A percentile compares a stretch with the other conserved stretches of the same genome.
Evolutionary conservation across 2,797 vertebrate genomes (phyloP).

Genomic region (Rhinichthys osculus): DNA sequence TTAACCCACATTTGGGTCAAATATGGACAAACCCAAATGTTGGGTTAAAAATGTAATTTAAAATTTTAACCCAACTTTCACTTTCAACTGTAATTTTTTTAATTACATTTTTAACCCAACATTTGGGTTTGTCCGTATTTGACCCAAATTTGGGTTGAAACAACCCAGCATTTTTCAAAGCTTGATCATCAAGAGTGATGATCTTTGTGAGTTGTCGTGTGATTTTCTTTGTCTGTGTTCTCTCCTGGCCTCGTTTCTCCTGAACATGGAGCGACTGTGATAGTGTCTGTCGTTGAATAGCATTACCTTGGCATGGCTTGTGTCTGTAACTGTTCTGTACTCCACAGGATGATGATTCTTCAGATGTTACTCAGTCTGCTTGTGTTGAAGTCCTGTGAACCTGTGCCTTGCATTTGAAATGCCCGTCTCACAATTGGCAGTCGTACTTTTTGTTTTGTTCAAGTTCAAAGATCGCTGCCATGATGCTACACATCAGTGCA

Average conservation of each 20-base stretch:
- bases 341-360: not conserved
- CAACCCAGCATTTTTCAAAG: not conserved
- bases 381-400: not conserved
- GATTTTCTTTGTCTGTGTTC: constrained; percentile 14
- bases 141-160: too few species aligned
- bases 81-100: too few species aligned
- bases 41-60: too few species aligned
- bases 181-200: not conserved
- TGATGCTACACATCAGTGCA: not conserved
- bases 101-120: too few species aligned
- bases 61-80: too few species aligned
- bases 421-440: not conserved
- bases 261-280: not conserved
- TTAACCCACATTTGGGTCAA: too few species aligned
- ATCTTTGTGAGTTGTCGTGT: not conserved
- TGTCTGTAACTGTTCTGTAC: not conserved
- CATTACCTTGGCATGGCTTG: not conserved
- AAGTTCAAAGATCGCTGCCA: not conserved
- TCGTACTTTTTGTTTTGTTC: not conserved
- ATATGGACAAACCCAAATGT: too few species aligned
- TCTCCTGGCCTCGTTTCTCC: not conserved
- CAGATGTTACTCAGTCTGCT: not conserved
- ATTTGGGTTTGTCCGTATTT: too few species aligned
- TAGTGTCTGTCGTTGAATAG: not conserved
- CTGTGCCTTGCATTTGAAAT: not conserved